Evolutionary conservation across 2,888 invertebrate genomes (phyloP), one percentile per base, ranked within the genome.

Genomic region (Penaeus monodon): DNA sequence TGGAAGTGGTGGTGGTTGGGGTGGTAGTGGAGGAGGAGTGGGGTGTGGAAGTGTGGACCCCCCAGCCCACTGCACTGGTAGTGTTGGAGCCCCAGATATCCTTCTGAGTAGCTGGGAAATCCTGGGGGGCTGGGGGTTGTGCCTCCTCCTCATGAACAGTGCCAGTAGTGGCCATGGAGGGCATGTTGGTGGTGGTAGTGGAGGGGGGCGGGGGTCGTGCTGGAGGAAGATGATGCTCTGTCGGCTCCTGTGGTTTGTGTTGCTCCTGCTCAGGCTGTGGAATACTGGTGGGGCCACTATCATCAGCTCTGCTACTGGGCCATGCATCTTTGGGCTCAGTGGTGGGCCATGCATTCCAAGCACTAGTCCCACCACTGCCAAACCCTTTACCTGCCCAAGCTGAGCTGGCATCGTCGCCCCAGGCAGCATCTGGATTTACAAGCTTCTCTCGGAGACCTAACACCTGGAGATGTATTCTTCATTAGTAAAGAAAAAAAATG

Each of bases 331-430:
- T 76, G 76, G 85, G 81, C 74, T 74, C 65, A 81, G 70, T 74
- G 65, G 81, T 76, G 74, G 86, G 86, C 86, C 86, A 86, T 86
- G 86, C 86, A 80, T 79, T 83, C 87, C 87, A 87, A 79, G 78
- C 87, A 79, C 80, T 78, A 80, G 87, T 73, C 84, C 87, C 84
- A 68, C 70, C 87, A 78, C 81, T 86, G 68, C 66, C 88, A 76
- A 89, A 65, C 83, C 85, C 86, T 90, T 88, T 90, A 89, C 90
- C 90, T 89, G 91, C 90, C 94, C 94, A 0, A 93, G 91, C 0
- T 78, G 90, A 77, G 93, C 94, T 86, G 93, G 92, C 94, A 90
- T 92, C 93, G 22, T 94, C 93, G 24, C 95, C 94, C 95, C 95
- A 95, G 1, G 94, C 94, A 20, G 94, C 92, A 89, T 90, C 88